Evolutionary conservation across 2,797 vertebrate genomes (phyloP).

Genomic region (Macroramphosus scolopax): DNA sequence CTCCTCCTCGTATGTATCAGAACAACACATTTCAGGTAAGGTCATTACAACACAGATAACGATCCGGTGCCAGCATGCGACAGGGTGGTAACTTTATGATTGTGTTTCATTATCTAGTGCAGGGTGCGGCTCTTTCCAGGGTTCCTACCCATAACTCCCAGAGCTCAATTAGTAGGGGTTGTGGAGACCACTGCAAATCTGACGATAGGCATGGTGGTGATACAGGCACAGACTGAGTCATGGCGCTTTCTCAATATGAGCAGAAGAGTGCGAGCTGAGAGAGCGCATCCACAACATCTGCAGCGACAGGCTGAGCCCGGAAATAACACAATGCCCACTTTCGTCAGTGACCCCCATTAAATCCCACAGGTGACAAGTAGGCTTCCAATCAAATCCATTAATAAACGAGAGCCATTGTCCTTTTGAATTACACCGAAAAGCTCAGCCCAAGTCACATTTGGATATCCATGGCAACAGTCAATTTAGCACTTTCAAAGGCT

Average conservation of each 20-base stretch:
- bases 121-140: slow-evolving; percentile 38
- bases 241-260: slow-evolving; percentile 21
- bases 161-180: too few relatives aligned
- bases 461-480: slow-evolving; percentile 46
- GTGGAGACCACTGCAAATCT: slow-evolving; percentile 19
- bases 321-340: slow-evolving; percentile 29
- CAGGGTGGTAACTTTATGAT: slow-evolving; percentile 29
- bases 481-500: slow-evolving; percentile 25
- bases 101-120: slow-evolving; percentile 50
- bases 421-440: slow-evolving; percentile 24
- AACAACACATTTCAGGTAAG: slow-evolving; percentile 70
- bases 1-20: slow-evolving; percentile 57
- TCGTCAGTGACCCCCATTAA: slow-evolving; percentile 38
- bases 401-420: slow-evolving; percentile 16
- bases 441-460: slow-evolving; percentile 21
- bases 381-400: slow-evolving; percentile 30
- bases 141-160: too few relatives aligned
- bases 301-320: slow-evolving; percentile 8
- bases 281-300: slow-evolving; percentile 28
- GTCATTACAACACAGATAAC: slow-evolving; percentile 74
- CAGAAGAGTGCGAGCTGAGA: slow-evolving; percentile 22
- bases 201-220: slow-evolving; percentile 21
- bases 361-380: slow-evolving; percentile 37
- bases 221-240: slow-evolving; percentile 33
- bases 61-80: slow-evolving; percentile 41